Evolutionary conservation across 2,888 invertebrate genomes (phyloP).

Genomic region (Eurois occulta): DNA sequence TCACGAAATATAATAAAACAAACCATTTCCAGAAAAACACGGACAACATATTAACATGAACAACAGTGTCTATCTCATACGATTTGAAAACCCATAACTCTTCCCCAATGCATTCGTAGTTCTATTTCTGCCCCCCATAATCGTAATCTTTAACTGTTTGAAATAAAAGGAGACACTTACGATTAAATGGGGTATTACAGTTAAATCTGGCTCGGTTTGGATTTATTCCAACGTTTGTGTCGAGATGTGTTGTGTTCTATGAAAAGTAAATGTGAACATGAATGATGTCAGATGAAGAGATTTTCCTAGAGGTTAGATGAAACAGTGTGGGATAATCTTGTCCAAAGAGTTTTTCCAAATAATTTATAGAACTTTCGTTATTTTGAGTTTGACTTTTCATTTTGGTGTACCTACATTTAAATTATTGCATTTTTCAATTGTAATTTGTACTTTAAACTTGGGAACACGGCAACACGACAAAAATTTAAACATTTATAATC

Average conservation of each 20-base stretch:
- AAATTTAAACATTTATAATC: background rate
- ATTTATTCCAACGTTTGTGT: constrained; percentile 31
- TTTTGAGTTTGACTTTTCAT: too few relatives aligned
- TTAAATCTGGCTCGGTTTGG: constrained; percentile 40
- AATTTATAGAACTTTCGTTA: too few relatives aligned
- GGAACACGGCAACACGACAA: too few relatives aligned
- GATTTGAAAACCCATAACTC: constrained; percentile 51
- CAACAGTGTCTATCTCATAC: constrained; percentile 20
- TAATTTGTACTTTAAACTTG: too few relatives aligned
- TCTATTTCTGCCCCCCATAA: constrained; percentile 43
- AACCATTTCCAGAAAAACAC: constrained; percentile 21
- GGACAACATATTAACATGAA: constrained; percentile 18
- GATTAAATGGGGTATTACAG: constrained; percentile 27
- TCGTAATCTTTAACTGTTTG: constrained; percentile 45
- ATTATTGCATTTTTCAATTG: too few relatives aligned
- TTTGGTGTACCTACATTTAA: too few relatives aligned
- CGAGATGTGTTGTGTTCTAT: background rate
- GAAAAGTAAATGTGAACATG: background rate
- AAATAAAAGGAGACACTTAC: constrained; percentile 54
- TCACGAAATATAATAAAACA: constrained; percentile 27
- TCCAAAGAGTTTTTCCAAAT: too few relatives aligned
- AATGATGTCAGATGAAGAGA: too few relatives aligned
- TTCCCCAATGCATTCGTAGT: constrained; percentile 25
- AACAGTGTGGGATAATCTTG: background rate
- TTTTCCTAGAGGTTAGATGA: background rate